These are phyloP conservation scores for Vannuccia rotundouncinata DNA, from an alignment of 2,888 invertebrate genomes.

Conservation along the genomic window DNA sequence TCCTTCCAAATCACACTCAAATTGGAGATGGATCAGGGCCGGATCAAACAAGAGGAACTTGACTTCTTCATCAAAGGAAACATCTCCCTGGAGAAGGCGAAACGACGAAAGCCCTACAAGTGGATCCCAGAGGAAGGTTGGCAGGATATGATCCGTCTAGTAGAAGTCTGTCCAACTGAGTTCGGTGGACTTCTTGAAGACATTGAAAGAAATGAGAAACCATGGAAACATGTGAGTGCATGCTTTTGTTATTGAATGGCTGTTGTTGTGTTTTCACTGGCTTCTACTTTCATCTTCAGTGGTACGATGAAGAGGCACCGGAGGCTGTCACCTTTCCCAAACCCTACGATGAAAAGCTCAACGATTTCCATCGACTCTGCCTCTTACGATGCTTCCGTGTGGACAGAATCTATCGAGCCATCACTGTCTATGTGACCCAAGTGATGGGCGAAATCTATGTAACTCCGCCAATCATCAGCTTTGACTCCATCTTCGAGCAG, in stretches of 20 bases:
- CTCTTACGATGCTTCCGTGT: conserved; percentile 78
- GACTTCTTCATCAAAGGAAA: conserved; percentile 81
- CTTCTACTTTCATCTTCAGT: conserved; percentile 58
- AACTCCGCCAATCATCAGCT: conserved; percentile 76
- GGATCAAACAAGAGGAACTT: conserved; percentile 66
- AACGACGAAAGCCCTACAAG: conserved; percentile 63
- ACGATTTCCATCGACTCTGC: conserved; percentile 68
- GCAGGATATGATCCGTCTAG: conserved; percentile 73
- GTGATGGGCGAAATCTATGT: conserved; percentile 81
- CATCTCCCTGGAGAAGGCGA: conserved; percentile 69
- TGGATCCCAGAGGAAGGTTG: conserved; percentile 73
- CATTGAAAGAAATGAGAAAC: conserved; percentile 59
- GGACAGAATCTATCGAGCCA: conserved; percentile 77
- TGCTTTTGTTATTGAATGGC: too few relatives aligned
- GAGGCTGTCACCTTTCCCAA: conserved; percentile 68
- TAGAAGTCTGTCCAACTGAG: conserved; percentile 64
- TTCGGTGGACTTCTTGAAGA: conserved; percentile 66
- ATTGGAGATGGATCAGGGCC: conserved; percentile 66
- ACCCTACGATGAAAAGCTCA: conserved; percentile 64
- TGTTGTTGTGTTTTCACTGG: too few relatives aligned
- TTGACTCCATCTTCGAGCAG: conserved; percentile 76
- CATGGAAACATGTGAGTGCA: conserved; percentile 65
- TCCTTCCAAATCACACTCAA: conserved; percentile 83
- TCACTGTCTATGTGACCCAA: conserved; percentile 72
- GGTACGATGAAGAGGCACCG: conserved; percentile 77